Evolutionary conservation across 2,797 vertebrate species (phyloP), one percentile per base, ranked within the genome.

Genomic region (Myoxocephalus aenaeus): DNA sequence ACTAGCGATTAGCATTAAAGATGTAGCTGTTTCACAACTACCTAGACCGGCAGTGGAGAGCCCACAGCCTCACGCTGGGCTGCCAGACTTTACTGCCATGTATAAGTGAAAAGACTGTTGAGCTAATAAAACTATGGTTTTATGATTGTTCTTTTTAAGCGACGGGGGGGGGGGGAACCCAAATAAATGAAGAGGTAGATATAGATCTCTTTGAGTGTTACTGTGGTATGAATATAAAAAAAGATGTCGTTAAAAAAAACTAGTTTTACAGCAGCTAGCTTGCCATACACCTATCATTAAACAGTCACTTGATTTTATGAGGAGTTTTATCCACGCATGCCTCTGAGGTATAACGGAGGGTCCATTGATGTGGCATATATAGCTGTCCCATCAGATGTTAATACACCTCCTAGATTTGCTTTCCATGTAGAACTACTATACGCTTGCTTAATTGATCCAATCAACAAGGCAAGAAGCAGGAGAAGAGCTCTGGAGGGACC

Each of bases 261-360:
- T 10, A 22, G 18, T 80, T 90, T 53, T 87, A 68, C 62, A 70
- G 74, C 76, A 74, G 70, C 73, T 42, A 27, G 36, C 66, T 81
- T 80, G 57, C 76, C 42, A 56, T 70, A 62, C 75, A 77, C 78
- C 79, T 74, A 73, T 90, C 81, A 84, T 91, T 89, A 86, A 89
- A 87, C 84, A 90, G 70, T 65, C 79, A 75, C 80, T 89, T 88
- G 79, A 82, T 85, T 92, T 90, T 87, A 89, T 65, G 82, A 81
- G 65, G 63, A 61, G 50, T 84, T 83, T 86, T 77, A 87, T 82
- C 70, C 42, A 34, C 34, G 34, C 34, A 18, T 69, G 67, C 53
- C 85, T 83, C 74, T 53, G 44, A 80, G 84, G 75, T 65, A 53
- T 64, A 73, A 74, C 73, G 36, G 65, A 67, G 18, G 42, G 70